A percentile compares a stretch with the other conserved stretches of the same genome.
These are phyloP conservation scores for Aphelocoma californica DNA, from an alignment of 2,797 vertebrate species.

Conservation along the genomic window DNA sequence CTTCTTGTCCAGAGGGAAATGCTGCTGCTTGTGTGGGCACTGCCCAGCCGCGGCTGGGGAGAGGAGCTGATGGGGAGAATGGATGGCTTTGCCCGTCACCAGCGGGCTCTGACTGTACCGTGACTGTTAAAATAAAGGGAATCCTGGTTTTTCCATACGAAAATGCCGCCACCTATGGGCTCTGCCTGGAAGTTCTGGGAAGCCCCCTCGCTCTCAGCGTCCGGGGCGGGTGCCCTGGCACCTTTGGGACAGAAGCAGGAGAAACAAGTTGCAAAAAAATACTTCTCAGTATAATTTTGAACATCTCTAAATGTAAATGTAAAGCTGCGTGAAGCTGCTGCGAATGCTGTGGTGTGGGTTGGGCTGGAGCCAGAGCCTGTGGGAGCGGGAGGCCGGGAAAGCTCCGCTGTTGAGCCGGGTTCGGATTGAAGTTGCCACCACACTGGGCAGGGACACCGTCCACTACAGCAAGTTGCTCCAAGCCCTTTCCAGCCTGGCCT, in stretches of 20 bases:
- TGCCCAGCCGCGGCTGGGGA: neutral
- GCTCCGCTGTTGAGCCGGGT: accelerated
- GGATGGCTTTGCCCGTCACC: neutral
- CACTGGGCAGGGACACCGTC: neutral
- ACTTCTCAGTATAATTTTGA: too few relatives aligned
- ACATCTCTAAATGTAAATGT: neutral
- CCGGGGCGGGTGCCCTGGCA: neutral
- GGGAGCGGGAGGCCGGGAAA: neutral
- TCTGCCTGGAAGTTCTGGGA: neutral
- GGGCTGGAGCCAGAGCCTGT: neutral
- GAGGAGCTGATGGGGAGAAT: neutral
- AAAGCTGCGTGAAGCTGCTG: neutral
- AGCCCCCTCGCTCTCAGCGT: neutral
- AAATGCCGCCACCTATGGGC: slow-evolving; percentile 42
- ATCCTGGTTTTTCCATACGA: neutral
- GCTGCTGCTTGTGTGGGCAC: neutral
- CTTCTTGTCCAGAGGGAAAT: neutral
- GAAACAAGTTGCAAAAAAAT: neutral
- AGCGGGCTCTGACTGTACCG: neutral
- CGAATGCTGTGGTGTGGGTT: neutral
- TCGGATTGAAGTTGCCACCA: accelerated
- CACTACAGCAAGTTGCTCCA: accelerated
- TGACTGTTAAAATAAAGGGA: accelerated
- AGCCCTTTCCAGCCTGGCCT: neutral
- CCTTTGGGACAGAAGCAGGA: neutral